phyloP scores from a whole-genome alignment of 2,113 vertebrate genomes.

The Siniperca knerii region DNA sequence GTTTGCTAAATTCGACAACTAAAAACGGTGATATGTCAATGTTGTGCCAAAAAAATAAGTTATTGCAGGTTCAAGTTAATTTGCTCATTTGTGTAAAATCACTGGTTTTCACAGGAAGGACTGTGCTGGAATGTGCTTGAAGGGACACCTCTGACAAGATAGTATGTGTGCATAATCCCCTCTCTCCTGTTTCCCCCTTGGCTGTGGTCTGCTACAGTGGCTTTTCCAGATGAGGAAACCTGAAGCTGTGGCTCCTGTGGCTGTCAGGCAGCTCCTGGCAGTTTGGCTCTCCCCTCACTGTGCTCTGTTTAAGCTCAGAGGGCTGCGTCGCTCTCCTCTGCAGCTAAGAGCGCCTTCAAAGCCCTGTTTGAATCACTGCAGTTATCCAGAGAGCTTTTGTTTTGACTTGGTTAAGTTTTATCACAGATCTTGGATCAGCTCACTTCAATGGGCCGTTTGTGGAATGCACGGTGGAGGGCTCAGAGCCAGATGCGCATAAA shows the following conservation, averaged over 20 bases:
- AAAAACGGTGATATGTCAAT: neutral
- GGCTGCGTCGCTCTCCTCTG: constrained; percentile 39
- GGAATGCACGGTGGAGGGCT: constrained; percentile 45
- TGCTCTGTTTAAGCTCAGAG: constrained; percentile 57
- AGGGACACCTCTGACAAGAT: constrained; percentile 63
- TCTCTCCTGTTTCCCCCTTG: constrained; percentile 2
- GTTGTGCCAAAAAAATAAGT: neutral
- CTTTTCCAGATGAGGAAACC: constrained; percentile 77
- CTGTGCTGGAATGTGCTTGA: constrained; percentile 31
- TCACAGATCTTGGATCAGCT: constrained; percentile 63
- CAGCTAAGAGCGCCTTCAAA: constrained; percentile 62
- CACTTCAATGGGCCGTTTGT: constrained; percentile 47
- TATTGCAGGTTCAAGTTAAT: neutral
- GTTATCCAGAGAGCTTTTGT: constrained; percentile 63
- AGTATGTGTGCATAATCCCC: constrained; percentile 54
- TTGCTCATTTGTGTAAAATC: constrained; percentile 34
- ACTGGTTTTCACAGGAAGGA: constrained; percentile 24
- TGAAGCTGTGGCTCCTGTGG: constrained; percentile 67
- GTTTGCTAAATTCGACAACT: neutral
- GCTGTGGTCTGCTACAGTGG: constrained; percentile 58
- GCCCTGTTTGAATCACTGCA: constrained; percentile 50
- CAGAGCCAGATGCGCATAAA: constrained; percentile 24
- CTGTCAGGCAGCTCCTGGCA: constrained; percentile 71
- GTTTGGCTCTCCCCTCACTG: constrained; percentile 55
- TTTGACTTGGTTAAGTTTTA: constrained; percentile 69